phyloP scores from a whole-genome alignment of 2,113 vertebrate genomes.

The Eclectus roratus region DNA sequence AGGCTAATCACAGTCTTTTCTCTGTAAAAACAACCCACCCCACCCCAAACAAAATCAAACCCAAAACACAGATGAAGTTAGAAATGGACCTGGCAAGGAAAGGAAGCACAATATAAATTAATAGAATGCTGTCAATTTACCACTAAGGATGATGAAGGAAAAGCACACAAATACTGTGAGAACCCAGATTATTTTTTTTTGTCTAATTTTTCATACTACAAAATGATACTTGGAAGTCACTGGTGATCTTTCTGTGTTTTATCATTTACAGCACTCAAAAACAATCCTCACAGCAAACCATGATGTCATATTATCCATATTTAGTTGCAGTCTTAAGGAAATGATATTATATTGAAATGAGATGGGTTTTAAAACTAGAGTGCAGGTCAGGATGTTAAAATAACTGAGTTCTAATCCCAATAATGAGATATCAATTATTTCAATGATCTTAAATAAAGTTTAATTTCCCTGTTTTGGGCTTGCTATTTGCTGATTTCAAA shows the following conservation, averaged over 20 bases:
- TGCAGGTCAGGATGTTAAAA: neutral
- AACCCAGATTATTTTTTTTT: neutral
- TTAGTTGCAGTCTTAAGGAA: neutral
- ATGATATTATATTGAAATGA: neutral
- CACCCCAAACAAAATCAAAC: neutral
- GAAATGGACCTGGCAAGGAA: neutral
- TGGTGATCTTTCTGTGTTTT: neutral
- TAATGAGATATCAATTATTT: neutral
- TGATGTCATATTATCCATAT: neutral
- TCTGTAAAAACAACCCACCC: accelerated
- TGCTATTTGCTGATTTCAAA: neutral
- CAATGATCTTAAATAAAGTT: neutral
- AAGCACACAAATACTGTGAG: neutral
- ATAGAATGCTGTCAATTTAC: neutral
- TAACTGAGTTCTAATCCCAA: neutral
- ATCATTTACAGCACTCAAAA: neutral
- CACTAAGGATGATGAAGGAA: neutral
- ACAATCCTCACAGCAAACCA: neutral
- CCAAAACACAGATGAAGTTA: neutral
- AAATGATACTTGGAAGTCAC: neutral
- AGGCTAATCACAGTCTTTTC: neutral
- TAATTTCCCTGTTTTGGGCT: neutral
- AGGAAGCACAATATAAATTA: neutral
- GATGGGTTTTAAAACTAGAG: neutral
- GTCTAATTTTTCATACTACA: neutral